Percentiles rank a stretch among this genome's conserved stretches.
Conservation (phyloP, 2,888 invertebrate genomes). For the Doris montereyensis region DNA sequence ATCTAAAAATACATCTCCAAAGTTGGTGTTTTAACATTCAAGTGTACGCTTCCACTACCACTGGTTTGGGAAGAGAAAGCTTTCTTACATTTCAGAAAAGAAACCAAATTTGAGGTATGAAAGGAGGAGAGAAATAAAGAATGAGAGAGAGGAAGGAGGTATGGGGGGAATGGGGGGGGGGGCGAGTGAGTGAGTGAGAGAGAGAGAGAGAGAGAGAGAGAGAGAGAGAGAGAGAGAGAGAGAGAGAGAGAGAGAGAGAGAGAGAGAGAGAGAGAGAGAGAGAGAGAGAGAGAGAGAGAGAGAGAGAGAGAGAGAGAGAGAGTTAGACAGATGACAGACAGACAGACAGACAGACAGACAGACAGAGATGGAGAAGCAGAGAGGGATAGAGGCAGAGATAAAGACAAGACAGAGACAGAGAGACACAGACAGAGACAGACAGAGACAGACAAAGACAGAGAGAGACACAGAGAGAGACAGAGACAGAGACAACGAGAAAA, state of each 20-base stretch:
- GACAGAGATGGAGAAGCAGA: not conserved
- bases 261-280: not conserved
- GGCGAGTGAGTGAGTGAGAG: not conserved
- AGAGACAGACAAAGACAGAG: not conserved
- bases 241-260: not conserved
- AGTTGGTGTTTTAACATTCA: too few relatives aligned
- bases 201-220: not conserved
- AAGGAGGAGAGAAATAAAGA: not conserved
- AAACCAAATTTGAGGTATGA: not conserved
- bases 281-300: not conserved
- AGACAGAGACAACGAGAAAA: not conserved
- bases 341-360: not conserved
- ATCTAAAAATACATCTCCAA: too few relatives aligned
- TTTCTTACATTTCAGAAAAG: too few relatives aligned
- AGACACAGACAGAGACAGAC: not conserved
- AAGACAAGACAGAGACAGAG: too few relatives aligned
- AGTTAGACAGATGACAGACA: not conserved
- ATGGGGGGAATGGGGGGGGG: not conserved
- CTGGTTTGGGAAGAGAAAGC: too few relatives aligned
- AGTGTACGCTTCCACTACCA: too few relatives aligned
- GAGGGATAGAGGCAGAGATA: not conserved
- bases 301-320: not conserved
- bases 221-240: not conserved
- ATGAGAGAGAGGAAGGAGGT: not conserved
- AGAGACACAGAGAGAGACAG: constrained; percentile 7